These are phyloP conservation scores for Cepphus grylle DNA, from an alignment of 2,113 vertebrate genomes.

Conservation along the genomic window DNA sequence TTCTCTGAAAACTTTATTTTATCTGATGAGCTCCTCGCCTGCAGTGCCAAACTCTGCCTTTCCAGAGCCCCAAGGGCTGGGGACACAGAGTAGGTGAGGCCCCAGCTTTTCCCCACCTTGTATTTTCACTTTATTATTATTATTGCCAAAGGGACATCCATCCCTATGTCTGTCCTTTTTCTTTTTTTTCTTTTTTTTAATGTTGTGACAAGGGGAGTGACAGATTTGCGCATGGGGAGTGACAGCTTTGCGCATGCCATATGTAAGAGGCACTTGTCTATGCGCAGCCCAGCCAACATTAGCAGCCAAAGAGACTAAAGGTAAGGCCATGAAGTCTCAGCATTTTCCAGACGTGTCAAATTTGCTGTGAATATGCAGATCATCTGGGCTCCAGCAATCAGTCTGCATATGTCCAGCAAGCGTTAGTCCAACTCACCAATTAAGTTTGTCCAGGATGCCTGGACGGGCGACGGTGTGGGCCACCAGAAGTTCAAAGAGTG, in stretches of 20 bases:
- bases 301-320: neutral
- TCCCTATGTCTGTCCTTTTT: neutral
- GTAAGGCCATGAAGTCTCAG: neutral
- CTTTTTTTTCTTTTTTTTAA: neutral
- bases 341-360: neutral
- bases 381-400: neutral
- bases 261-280: neutral
- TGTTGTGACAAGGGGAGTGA: neutral
- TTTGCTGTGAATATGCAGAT: neutral
- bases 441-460: neutral
- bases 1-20: neutral
- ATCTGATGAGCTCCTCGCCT: neutral
- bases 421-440: neutral
- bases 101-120: neutral
- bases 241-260: neutral
- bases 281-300: rapidly evolving
- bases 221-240: neutral
- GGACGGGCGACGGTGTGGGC: too few relatives aligned
- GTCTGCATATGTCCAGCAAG: neutral
- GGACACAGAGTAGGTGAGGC: neutral
- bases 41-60: neutral
- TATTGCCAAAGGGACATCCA: neutral
- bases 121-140: neutral
- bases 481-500: neutral
- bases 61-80: neutral